Base-by-base conservation (phyloP, 1,140 invertebrate genomes). In the Halesus radiatus region DNA sequence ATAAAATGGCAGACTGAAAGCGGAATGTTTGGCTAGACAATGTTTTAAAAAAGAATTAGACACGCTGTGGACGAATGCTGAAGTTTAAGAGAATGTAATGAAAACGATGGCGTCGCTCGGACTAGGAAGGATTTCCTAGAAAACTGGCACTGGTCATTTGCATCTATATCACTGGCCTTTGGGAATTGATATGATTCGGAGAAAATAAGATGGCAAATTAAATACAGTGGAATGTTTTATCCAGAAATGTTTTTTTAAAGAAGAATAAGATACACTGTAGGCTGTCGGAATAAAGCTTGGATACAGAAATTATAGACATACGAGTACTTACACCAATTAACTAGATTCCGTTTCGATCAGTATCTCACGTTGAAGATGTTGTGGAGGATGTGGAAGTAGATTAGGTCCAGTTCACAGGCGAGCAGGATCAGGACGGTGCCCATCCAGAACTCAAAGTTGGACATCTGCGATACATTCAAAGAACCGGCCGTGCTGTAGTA, bases 401-500 rank as follows among this genome's bases (percentile, higher is more conserved):
- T 84, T 1, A 90, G 56, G 85, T 90, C 88, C 85, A 89, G 85
- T 86, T 90, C 88, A 84, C 88, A 90, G 54, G 89, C 89, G 80
- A 88, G 75, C 0, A 89, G n/a, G 75, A 90, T 86, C 77, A 90
- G 82, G 15, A 90, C 22, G 5, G 85, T 86, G 29, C 89, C 88
- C 64, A 88, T 78, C 89, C 89, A 90, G 76, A 90, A 90, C 80
- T 90, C 88, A 3, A 87, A 84, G 82, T 88, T 87, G n/a, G 87
- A 87, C 22, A 88, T 70, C 66, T 84, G 81, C 22, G 86, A 86
- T 3, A 83, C 85, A 0, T 84, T 80, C 29, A 78, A 76, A 53
- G 78, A 87, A 3, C 85, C 87, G 73, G 82, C 85, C 79, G 86
- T 75, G 5, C 70, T 62, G 62, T 74, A 79, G 62, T 81, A 79